Conservation (phyloP, 2,797 vertebrate species). For the Dermochelys coriacea region DNA sequence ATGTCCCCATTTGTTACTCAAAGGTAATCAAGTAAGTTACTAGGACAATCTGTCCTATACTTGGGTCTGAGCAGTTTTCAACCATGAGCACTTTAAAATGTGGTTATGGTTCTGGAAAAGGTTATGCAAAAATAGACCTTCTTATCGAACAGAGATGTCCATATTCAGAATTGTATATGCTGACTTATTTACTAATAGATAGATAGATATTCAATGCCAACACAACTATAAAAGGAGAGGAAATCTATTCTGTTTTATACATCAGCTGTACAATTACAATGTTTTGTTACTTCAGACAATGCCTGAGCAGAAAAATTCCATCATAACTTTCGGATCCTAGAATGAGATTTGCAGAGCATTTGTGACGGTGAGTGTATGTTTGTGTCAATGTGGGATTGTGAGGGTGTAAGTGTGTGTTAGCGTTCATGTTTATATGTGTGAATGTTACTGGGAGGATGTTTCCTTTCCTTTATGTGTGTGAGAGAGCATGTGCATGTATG, state of each 20-base stretch:
- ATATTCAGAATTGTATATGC: not conserved
- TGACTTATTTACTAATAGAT: not conserved
- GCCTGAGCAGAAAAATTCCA: not conserved
- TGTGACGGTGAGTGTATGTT: not conserved
- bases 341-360: not conserved
- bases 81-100: not conserved
- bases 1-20: not conserved
- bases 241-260: not conserved
- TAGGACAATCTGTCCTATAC: not conserved
- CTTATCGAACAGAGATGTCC: not conserved
- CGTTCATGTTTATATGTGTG: not conserved
- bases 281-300: not conserved
- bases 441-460: not conserved
- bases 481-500: not conserved
- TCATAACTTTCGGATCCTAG: not conserved
- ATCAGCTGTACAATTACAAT: not conserved
- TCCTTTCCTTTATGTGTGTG: not conserved
- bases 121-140: not conserved
- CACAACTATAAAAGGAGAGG: not conserved
- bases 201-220: not conserved
- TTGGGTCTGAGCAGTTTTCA: too few relatives aligned
- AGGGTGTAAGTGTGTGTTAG: not conserved
- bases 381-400: not conserved
- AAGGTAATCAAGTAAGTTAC: not conserved
- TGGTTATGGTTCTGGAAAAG: not conserved